These are phyloP conservation scores for Chrysolina americana DNA, from an alignment of 2,888 invertebrate species.

Conservation along the genomic window DNA sequence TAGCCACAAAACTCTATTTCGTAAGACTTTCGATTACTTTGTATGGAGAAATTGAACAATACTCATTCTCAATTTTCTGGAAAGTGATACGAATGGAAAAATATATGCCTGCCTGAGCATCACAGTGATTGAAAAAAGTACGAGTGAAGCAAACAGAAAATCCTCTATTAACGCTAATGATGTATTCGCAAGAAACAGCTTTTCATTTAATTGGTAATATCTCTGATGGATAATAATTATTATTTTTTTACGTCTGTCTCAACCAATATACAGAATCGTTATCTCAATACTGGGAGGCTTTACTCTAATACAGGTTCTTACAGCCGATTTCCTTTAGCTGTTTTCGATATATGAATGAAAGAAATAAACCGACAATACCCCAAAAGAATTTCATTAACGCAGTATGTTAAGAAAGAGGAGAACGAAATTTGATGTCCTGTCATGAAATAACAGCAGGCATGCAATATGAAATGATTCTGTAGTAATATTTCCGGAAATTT, in stretches of 20 bases:
- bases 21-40: no score
- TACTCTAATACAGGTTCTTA: background rate
- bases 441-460: background rate
- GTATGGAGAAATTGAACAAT: no score
- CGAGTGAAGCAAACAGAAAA: no score
- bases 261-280: background rate
- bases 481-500: no score
- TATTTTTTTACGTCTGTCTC: background rate
- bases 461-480: no score
- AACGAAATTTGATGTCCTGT: constrained; percentile 2
- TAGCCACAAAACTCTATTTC: no score
- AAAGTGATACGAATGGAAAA: no score
- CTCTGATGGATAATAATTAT: background rate
- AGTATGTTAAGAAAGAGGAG: background rate
- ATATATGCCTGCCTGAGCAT: no score
- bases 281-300: background rate
- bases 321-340: background rate
- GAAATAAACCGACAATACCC: background rate
- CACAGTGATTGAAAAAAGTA: no score
- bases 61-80: no score
- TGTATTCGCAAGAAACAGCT: background rate
- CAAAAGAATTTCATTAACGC: background rate
- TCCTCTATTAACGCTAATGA: background rate
- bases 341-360: background rate
- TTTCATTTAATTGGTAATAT: background rate